Base-by-base conservation (phyloP, 2,888 invertebrate species). In the Ariolimax columbianus region DNA sequence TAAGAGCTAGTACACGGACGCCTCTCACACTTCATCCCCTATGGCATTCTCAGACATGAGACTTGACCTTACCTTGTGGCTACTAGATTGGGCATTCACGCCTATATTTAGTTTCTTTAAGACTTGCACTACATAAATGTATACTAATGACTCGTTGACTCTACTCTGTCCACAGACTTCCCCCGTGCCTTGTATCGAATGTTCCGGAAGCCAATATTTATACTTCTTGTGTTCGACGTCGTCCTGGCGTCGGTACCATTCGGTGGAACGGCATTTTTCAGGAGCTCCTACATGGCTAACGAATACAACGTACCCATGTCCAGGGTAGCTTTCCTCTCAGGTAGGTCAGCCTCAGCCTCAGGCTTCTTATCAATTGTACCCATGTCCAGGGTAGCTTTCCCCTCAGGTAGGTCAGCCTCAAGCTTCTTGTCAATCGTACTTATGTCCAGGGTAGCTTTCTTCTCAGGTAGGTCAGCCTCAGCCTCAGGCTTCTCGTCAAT, bases 241-340 rank as follows among this genome's bases (percentile, higher is more conserved):
- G 0, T 59, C 17, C 9, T 78, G 11, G 59, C n/a, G 14, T 78
- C 78, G n/a, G 30, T 78, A 0, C 78, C 78, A 11, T 17, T 36
- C n/a, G 43, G 59, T 1, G 78, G 78, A 2, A 26, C 40, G 2
- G 11, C 63, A 0, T 78, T 78, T 30, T 78, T 78, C 63, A 36
- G 78, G 14, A 59, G 38, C n/a, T 19, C 43, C 3, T 78, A 78
- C 63, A 43, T 66, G 38, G 38, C 78, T 4, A 63, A n/a, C 26
- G 78, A 78, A 40, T 78, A 78, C 78, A 78, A 78, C 40, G 63
- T 78, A 0, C 63, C 78, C 1, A 78, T 78, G 78, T 59, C 78
- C 14, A n/a, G 43, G 4, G 78, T 66, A 26, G 78, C 78, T 3
- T 40, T 38, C n/a, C 43, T 78, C 1, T 78, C 78, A 63, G 78